Base-by-base conservation (phyloP, 2,113 vertebrate species). In the Psilopsiagon aymara region DNA sequence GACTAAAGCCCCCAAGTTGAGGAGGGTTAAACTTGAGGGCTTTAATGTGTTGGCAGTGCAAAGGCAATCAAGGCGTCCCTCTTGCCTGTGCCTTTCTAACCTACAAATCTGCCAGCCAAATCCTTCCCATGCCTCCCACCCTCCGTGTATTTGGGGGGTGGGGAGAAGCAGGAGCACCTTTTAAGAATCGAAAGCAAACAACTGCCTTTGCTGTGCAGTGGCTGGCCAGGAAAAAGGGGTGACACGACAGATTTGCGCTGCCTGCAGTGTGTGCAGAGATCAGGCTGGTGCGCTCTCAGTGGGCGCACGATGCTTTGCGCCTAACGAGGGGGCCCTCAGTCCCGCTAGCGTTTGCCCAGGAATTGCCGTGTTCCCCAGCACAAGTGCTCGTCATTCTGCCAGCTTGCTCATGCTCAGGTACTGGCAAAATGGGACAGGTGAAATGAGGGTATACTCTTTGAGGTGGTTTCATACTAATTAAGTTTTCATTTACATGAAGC, bases 391-490 rank as follows among this genome's bases (percentile, higher is more conserved):
- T 53, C 39, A 0, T 25, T 27, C 81, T 27, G 73, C 60, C 49
- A 47, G 68, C 44, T 79, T 73, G 52, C 78, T 78, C 78, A 74
- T 55, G 79, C 86, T 46, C 43, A 63, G 51, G 51, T 12, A 3
- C 88, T 27, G 53, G 67, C n/a, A 52, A 80, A 90, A 73, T 35
- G 35, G 62, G 80, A 35, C 51, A 43, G 87, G 87, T 63, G 78
- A 87, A 84, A 71, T 8, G 19, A 84, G 33, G 31, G 20, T 46
- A 6, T n/a, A 3, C 29, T 43, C 62, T 89, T 81, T 92, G 77
- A 94, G 87, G 90, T 82, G 85, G 96, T 91, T 95, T 85, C 94
- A 24, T 39, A 47, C 47, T 73, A 79, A 87, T 78, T 82, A 64
- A 10, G 33, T 52, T 67, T 78, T 90, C 69, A 69, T 91, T 95